Evolutionary conservation across 2,113 vertebrate genomes (phyloP).

Genomic region (Lepidothrix coronata): DNA sequence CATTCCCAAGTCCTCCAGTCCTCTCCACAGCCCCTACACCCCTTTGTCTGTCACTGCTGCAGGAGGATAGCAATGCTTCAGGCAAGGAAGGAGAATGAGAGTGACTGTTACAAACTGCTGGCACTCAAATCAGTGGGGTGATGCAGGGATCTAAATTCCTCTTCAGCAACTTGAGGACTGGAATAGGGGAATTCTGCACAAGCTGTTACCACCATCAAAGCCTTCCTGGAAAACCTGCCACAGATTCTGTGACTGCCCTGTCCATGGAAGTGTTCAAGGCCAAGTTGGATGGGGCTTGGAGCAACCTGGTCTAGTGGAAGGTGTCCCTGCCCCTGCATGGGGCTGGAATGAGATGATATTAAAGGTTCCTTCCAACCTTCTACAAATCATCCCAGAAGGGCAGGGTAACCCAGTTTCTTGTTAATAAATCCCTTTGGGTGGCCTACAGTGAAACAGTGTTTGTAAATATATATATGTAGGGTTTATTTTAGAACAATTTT

Average conservation of each 20-base stretch:
- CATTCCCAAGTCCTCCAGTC: neutral
- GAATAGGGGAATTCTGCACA: neutral
- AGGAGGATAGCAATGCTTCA: fast-evolving
- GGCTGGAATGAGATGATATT: neutral
- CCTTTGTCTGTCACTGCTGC: neutral
- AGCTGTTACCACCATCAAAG: neutral
- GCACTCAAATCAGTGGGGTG: neutral
- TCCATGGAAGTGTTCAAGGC: neutral
- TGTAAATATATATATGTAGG: too few relatives aligned
- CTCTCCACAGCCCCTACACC: neutral
- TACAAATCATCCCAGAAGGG: too few relatives aligned
- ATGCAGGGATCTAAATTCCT: too few relatives aligned
- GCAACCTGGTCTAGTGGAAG: neutral
- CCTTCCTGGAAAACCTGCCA: neutral
- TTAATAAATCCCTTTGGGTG: too few relatives aligned
- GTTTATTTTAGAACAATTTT: too few relatives aligned
- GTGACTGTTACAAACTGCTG: fast-evolving
- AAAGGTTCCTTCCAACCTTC: too few relatives aligned
- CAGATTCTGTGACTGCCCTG: neutral
- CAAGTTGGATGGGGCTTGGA: neutral
- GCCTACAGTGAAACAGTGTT: too few relatives aligned
- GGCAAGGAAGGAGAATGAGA: neutral
- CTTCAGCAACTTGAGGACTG: neutral
- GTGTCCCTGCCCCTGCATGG: neutral
- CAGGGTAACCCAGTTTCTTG: too few relatives aligned